phyloP scores from a whole-genome alignment of 2,797 vertebrate species.

The Sebastes vulpes region DNA sequence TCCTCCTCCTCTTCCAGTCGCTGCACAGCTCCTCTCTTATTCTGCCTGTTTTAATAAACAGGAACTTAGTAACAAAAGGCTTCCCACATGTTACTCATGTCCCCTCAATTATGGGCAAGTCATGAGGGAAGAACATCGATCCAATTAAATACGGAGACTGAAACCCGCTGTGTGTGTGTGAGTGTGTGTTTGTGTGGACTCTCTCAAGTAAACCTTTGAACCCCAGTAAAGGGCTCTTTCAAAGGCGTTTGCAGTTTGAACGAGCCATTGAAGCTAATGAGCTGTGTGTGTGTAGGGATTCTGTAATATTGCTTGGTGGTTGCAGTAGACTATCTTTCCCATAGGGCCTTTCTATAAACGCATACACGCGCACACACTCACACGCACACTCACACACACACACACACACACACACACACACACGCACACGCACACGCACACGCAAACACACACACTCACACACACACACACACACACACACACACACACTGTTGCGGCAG shows the following conservation, averaged over 20 bases:
- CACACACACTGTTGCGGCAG: slow-evolving; percentile 35
- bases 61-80: slow-evolving; percentile 70
- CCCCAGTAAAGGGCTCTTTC: slow-evolving; percentile 68
- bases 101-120: slow-evolving; percentile 66
- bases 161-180: slow-evolving; percentile 33
- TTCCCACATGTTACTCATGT: slow-evolving; percentile 70
- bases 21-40: slow-evolving; percentile 31
- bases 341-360: slow-evolving; percentile 34
- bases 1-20: not conserved
- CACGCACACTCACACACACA: not conserved
- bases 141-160: slow-evolving; percentile 71
- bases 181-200: slow-evolving; percentile 8
- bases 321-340: slow-evolving; percentile 52
- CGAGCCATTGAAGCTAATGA: slow-evolving; percentile 70
- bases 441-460: not conserved
- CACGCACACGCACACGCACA: not conserved
- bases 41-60: slow-evolving; percentile 60
- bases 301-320: slow-evolving; percentile 49
- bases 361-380: not conserved
- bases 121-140: slow-evolving; percentile 70
- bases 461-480: not conserved
- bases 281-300: slow-evolving; percentile 36
- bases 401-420: not conserved
- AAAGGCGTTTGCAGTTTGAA: slow-evolving; percentile 68
- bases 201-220: slow-evolving; percentile 75